Conservation (phyloP, 1,140 invertebrate species). For the Agrypnia vestita region DNA sequence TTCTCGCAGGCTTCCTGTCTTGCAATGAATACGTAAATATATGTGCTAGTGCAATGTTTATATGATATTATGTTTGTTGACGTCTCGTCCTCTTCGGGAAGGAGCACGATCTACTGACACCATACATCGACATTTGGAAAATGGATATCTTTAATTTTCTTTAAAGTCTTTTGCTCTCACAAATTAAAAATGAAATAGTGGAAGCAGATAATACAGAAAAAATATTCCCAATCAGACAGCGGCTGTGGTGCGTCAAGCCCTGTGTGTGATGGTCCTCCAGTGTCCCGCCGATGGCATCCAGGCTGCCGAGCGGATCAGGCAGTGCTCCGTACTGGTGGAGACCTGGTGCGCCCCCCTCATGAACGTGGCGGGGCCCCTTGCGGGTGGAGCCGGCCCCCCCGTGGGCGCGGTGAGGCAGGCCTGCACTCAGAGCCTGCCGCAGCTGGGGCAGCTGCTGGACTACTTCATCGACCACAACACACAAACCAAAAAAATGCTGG, state of each 20-base stretch:
- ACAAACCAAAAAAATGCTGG: conserved; percentile 75
- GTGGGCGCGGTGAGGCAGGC: conserved; percentile 53
- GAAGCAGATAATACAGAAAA: too few species aligned
- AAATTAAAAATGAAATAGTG: too few species aligned
- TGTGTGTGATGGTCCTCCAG: conserved; percentile 71
- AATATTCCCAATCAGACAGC: conserved; percentile 63
- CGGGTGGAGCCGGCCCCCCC: conserved; percentile 40
- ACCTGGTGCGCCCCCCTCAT: conserved; percentile 58
- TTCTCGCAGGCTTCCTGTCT: too few species aligned
- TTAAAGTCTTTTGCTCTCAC: too few species aligned
- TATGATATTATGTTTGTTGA: too few species aligned
- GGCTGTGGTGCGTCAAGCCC: conserved; percentile 68
- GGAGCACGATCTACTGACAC: too few species aligned
- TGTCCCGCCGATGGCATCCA: conserved; percentile 70
- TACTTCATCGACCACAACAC: conserved; percentile 67
- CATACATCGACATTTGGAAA: too few species aligned
- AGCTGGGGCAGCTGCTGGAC: conserved; percentile 68
- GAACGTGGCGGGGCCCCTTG: background rate
- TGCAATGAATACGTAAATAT: too few species aligned
- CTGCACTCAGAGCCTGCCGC: conserved; percentile 65
- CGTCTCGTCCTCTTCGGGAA: too few species aligned
- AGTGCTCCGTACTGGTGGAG: conserved; percentile 63
- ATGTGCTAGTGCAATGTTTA: too few species aligned
- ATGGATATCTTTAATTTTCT: too few species aligned
- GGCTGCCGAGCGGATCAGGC: conserved; percentile 65